Conservation (phyloP, 1,140 invertebrate genomes). For the Hyles euphorbiae region DNA sequence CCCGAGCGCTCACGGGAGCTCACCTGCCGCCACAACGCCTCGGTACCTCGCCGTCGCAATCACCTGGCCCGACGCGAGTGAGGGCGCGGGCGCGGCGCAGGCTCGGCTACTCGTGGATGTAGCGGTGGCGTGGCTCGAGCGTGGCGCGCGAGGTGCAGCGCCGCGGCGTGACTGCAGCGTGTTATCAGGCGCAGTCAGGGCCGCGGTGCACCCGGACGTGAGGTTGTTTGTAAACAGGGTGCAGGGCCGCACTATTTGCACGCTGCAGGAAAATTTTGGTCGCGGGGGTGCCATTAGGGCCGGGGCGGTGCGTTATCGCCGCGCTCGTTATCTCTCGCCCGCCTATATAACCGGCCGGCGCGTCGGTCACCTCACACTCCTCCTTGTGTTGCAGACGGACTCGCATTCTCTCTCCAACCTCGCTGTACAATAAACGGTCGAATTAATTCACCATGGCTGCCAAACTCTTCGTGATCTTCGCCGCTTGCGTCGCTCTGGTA, state of each 20-base stretch:
- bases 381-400: slow-evolving; percentile 13
- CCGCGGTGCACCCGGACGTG: slow-evolving; percentile 6
- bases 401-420: background rate
- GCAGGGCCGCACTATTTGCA: too few species aligned
- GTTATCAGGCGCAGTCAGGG: background rate
- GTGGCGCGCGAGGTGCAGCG: background rate
- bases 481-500: slow-evolving; percentile 56
- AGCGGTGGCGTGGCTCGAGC: background rate
- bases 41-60: too few species aligned
- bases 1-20: too few species aligned
- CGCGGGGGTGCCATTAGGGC: too few species aligned
- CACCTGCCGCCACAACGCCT: too few species aligned
- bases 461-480: slow-evolving; percentile 45
- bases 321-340: slow-evolving; percentile 7
- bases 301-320: slow-evolving; percentile 5
- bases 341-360: slow-evolving; percentile 12
- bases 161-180: background rate
- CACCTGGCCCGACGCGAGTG: too few species aligned
- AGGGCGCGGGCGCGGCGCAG: too few species aligned
- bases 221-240: slow-evolving; percentile 9
- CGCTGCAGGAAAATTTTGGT: too few species aligned
- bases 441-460: slow-evolving; percentile 28
- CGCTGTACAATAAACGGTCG: slow-evolving; percentile 1
- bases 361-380: slow-evolving; percentile 10
- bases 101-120: too few species aligned